A percentile compares a stretch with the other conserved stretches of the same genome.
Conservation (phyloP, 1,140 invertebrate genomes). For the Solenopsis invicta region DNA sequence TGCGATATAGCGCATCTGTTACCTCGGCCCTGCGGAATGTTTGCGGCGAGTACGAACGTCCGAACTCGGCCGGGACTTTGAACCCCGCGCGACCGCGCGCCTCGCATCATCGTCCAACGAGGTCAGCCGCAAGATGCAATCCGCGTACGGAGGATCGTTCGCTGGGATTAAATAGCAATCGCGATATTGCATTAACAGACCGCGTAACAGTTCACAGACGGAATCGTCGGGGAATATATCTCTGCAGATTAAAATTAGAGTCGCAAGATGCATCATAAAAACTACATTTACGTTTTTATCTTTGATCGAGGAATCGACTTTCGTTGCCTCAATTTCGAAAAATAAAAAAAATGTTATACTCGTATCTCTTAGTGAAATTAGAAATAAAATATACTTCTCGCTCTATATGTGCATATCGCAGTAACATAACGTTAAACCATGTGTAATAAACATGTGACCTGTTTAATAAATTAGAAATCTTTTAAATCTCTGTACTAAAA, state of each 20-base stretch:
- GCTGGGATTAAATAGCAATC: conserved; percentile 46
- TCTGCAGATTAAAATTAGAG: not conserved
- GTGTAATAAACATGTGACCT: too few relatives aligned
- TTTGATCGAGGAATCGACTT: not conserved
- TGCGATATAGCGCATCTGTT: conserved; percentile 74
- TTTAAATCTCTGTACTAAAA: not conserved
- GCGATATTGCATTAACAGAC: conserved; percentile 42
- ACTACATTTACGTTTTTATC: not conserved
- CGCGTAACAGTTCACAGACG: not conserved
- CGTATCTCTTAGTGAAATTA: too few relatives aligned
- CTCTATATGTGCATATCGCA: too few relatives aligned
- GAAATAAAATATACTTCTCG: too few relatives aligned
- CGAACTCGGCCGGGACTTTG: conserved; percentile 60
- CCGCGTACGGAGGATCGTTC: conserved; percentile 26
- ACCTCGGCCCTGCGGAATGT: conserved; percentile 70
- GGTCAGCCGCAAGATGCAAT: conserved; percentile 48
- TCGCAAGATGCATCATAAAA: not conserved
- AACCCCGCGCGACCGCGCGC: conserved; percentile 44
- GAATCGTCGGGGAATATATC: not conserved
- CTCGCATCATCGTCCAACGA: conserved; percentile 59
- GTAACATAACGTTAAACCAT: too few relatives aligned
- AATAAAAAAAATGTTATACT: not conserved
- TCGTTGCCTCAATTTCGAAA: not conserved
- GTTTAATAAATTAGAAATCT: not conserved
- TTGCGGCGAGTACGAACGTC: conserved; percentile 76